Conservation (phyloP, 2,888 invertebrate species). For the Notodonta dromedarius region DNA sequence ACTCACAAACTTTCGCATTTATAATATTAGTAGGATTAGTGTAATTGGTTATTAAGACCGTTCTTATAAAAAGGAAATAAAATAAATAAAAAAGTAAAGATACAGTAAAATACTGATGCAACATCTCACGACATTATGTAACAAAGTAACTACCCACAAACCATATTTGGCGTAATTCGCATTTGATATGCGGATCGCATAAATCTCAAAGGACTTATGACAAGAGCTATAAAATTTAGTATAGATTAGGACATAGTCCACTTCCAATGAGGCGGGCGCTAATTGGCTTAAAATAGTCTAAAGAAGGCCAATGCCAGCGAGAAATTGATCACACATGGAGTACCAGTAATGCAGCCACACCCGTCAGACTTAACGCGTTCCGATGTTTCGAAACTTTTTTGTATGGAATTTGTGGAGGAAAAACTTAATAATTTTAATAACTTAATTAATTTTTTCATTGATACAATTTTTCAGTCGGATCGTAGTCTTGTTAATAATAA, state of each 20-base stretch:
- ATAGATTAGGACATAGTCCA: slow-evolving; percentile 16
- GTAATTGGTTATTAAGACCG: too few species aligned
- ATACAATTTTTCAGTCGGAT: too few species aligned
- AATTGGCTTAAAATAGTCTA: slow-evolving; percentile 49
- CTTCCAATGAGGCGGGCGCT: slow-evolving; percentile 32
- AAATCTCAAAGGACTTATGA: slow-evolving; percentile 20
- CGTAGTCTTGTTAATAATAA: too few species aligned
- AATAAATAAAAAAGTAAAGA: too few species aligned
- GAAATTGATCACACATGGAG: slow-evolving; percentile 32
- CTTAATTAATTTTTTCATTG: too few species aligned
- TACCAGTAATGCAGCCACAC: slow-evolving; percentile 39
- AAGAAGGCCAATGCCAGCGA: slow-evolving; percentile 63
- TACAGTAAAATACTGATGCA: slow-evolving; percentile 7
- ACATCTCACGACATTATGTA: slow-evolving; percentile 5
- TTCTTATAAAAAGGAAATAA: too few species aligned
- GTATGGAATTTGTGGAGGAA: neutral
- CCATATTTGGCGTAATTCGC: slow-evolving; percentile 21
- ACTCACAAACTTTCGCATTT: too few species aligned
- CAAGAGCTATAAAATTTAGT: slow-evolving; percentile 21
- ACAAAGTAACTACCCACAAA: slow-evolving; percentile 11
- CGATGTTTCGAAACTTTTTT: neutral
- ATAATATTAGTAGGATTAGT: too few species aligned
- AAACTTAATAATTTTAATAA: too few species aligned
- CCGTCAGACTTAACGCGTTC: slow-evolving; percentile 22
- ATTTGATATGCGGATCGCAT: slow-evolving; percentile 29